Base-by-base conservation (phyloP, 2,113 vertebrate genomes). In the Nycticorax nycticorax region DNA sequence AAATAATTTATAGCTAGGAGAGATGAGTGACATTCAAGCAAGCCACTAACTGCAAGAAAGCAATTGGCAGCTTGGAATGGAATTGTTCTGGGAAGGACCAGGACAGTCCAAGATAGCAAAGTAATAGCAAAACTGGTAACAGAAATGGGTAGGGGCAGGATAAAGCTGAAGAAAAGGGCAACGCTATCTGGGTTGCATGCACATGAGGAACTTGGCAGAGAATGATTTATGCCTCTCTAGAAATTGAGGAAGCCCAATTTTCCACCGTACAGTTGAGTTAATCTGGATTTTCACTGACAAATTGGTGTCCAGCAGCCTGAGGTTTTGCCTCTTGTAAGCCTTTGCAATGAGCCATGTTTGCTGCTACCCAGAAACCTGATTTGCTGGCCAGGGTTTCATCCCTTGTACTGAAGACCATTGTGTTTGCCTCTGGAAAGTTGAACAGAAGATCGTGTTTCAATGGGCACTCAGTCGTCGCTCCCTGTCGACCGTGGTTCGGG, bases 211-310 rank as follows among this genome's bases (percentile, higher is more conserved):
- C 35, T 55, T 80, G 60, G 56, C 79, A 78, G 50, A 75, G 27
- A 77, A 50, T 59, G 67, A 88, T 2, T 73, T 60, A 56, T 88
- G 30, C 50, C 39, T 69, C 33, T 63, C 37, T 67, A 74, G 64
- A 74, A 90, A 84, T 6, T 39, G 60, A 81, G 52, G 47, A 86
- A 93, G 41, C 27, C 13, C 0, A 33, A 48, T 96, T 91, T 95
- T 89, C 86, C 71, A 33, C 27, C 50, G 4, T 43, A 33, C 55
- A 52, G 14, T 33, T 52, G 48, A 76, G 63, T 50, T 92, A 50
- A 67, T 74, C 21, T 64, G n/a, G 21, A 43, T 91, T 88, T 95
- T 91, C 32, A 33, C 52, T 60, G 81, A 86, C 6, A 53, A 84
- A 75, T 33, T 22, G 5, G 9, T 66, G 45, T 63, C 30, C 35